Evolutionary conservation across 1,140 invertebrate species (phyloP).

Genomic region (Magallana angulata): DNA sequence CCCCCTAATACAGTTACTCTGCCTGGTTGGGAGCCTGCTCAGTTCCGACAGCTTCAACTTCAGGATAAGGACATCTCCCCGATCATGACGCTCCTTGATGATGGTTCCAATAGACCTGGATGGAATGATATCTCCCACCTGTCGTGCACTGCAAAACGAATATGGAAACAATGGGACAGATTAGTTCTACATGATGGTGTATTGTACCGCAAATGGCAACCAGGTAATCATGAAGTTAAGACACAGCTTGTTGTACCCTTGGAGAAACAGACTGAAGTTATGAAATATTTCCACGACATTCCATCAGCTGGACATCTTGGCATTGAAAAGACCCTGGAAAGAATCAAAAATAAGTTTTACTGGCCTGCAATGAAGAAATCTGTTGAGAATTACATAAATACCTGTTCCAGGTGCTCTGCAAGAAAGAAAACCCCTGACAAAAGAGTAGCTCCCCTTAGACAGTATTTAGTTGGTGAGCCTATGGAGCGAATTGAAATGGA

Average conservation of each 20-base stretch:
- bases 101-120: conserved; percentile 1
- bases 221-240: neutral
- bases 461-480: conserved; percentile 50
- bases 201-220: conserved; percentile 31
- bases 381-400: conserved; percentile 38
- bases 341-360: conserved; percentile 45
- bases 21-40: conserved; percentile 3
- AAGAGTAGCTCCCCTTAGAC: conserved; percentile 39
- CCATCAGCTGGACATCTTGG: conserved; percentile 57
- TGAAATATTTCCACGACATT: conserved; percentile 52
- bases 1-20: neutral
- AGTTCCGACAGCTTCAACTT: conserved; percentile 30
- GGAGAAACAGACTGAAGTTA: neutral
- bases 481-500: conserved; percentile 71
- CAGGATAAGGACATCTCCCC: conserved; percentile 39
- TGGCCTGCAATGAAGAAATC: conserved; percentile 51
- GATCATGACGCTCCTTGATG: neutral
- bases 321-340: conserved; percentile 50
- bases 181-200: conserved; percentile 52
- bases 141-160: conserved; percentile 28
- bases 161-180: conserved; percentile 59
- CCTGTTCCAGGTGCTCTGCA: conserved; percentile 45
- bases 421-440: conserved; percentile 26
- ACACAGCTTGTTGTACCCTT: conserved; percentile 49
- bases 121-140: conserved; percentile 42